Evolutionary conservation across 2,797 vertebrate species (phyloP).

Genomic region (Megalops cyprinoides): DNA sequence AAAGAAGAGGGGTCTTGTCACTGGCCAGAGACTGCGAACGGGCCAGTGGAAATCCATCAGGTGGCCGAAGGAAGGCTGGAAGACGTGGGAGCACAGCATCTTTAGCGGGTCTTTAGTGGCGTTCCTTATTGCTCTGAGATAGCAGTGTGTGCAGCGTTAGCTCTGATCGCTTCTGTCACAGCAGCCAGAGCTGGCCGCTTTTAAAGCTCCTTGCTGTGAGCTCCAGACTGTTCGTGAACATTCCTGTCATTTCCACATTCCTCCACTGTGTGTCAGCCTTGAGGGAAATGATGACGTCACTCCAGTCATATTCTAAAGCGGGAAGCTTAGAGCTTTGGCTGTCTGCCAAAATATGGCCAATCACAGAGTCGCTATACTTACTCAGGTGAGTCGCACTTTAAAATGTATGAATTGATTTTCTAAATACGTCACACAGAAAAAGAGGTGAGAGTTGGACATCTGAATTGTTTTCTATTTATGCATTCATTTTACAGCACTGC

Average conservation of each 20-base stretch:
- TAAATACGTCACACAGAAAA: no score
- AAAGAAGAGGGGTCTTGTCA: neutral
- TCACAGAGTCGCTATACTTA: no score
- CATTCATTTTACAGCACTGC: no score
- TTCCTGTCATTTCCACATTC: conserved; percentile 4
- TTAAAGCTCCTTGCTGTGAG: neutral
- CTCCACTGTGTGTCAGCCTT: conserved; percentile 3
- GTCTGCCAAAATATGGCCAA: no score
- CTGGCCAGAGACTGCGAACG: conserved; percentile 29
- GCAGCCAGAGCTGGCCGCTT: neutral
- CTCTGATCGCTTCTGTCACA: neutral
- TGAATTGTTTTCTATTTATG: no score
- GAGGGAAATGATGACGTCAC: no score
- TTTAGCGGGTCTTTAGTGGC: neutral
- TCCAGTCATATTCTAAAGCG: no score
- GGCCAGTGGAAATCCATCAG: conserved; percentile 14
- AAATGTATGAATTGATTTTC: no score
- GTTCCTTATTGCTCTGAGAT: neutral
- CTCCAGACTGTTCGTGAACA: neutral
- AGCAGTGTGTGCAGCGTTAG: neutral
- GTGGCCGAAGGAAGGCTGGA: conserved; percentile 6
- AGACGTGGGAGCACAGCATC: conserved; percentile 28
- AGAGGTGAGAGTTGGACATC: no score
- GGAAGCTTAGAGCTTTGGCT: no score
- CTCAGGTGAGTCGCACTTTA: no score